A percentile compares a stretch with the other conserved stretches of the same genome.
Conservation (phyloP, 37 sponge, comb jelly and placozoan species). For the Haliclona indistincta region DNA sequence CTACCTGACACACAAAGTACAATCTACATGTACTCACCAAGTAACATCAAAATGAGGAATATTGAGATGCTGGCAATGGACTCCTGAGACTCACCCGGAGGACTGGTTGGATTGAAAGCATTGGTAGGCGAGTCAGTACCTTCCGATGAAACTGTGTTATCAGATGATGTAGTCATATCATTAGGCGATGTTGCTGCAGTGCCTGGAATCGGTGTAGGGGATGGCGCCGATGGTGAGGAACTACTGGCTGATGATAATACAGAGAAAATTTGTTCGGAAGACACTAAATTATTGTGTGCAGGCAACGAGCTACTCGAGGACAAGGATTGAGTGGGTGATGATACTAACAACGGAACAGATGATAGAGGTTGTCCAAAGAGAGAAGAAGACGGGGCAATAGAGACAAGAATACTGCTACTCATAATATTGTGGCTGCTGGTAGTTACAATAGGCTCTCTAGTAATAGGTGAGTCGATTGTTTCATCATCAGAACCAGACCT, state of each 20-base stretch:
- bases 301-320: too few species aligned
- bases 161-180: background rate
- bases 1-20: background rate
- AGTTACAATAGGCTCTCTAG: too few species aligned
- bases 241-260: background rate
- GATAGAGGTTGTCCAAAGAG: too few species aligned
- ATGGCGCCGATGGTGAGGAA: background rate
- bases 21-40: conserved; percentile 19
- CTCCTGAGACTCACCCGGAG: conserved; percentile 38
- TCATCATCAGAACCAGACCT: too few species aligned
- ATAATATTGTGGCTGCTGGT: too few species aligned
- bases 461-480: too few species aligned
- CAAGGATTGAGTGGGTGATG: too few species aligned
- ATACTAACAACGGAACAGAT: too few species aligned
- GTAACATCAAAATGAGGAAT: conserved; percentile 48
- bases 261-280: too few species aligned
- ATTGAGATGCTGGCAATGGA: conserved; percentile 48
- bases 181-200: background rate
- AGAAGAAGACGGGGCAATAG: too few species aligned
- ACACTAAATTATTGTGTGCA: too few species aligned
- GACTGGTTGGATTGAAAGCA: conserved; percentile 18
- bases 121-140: conserved; percentile 3
- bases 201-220: background rate
- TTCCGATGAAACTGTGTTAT: background rate
- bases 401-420: too few species aligned